Evolutionary conservation across 2,888 invertebrate genomes (phyloP), one percentile per base, ranked within the genome.

Genomic region (Stegophylla sp.): DNA sequence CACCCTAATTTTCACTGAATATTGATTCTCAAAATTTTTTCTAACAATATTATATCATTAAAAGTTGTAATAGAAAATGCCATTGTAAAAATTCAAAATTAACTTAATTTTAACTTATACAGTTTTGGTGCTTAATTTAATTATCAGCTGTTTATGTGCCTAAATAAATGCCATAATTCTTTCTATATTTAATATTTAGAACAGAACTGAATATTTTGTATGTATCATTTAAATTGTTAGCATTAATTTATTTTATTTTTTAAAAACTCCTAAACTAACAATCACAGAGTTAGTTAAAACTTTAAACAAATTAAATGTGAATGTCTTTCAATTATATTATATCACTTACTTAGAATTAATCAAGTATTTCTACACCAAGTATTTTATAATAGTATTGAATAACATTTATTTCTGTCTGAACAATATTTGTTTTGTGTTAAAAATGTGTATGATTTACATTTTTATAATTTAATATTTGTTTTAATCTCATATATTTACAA

Each of bases 191-290:
- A 61, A 41, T 51, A 64, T 64, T 41, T 75, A 59, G 41, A 63
- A 64, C 64, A 41, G 76, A 76, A 76, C 76, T 76, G 76, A 66
- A 45, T 66, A 66, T 51, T 34, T 74, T 63, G 20, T 74, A 48
- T 15, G 10, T 61, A 72, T 23, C n/a, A 48, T 48, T 1, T 48
- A 28, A 28, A 61, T n/a, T 12, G 28, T 9, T 61, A 61, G 26
- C 0, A 1, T 28, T 45, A 61, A 61, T 34, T 34, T 73, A 23
- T 43, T 45, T 43, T 66, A 66, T 23, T 23, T 66, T 45, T 17
- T 28, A 28, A 28, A 61, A 61, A 61, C 61, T 28, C 56, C 56
- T n/a, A 23, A 23, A 56, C 23, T 56, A 34, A 63, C 10, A 34
- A 63, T 28, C 34, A 63, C n/a, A n/a, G n/a, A 63, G n/a, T 63